Conservation (phyloP, 2,888 invertebrate genomes). For the Glaucopsyche alexis region DNA sequence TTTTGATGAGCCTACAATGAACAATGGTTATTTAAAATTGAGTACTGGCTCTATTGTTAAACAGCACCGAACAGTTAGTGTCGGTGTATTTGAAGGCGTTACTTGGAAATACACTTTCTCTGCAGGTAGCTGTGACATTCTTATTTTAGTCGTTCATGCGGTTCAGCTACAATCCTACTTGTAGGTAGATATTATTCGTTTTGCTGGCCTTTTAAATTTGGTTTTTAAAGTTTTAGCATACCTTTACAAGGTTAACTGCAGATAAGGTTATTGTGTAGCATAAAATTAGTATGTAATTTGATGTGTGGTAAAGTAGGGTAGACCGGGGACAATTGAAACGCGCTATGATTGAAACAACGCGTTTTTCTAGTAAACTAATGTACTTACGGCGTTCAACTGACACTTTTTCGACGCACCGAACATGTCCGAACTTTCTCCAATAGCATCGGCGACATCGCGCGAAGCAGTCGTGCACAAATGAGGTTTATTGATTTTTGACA, state of each 20-base stretch:
- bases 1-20: neutral
- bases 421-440: too few species aligned
- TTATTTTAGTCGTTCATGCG: conserved; percentile 6
- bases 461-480: too few species aligned
- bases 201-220: neutral
- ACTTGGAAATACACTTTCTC: conserved; percentile 72
- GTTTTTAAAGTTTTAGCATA: neutral
- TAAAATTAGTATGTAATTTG: neutral
- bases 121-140: conserved; percentile 46
- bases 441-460: too few species aligned
- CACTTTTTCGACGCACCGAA: too few species aligned
- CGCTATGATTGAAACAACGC: too few species aligned
- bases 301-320: too few species aligned
- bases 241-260: neutral
- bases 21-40: conserved; percentile 15
- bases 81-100: conserved; percentile 46
- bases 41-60: conserved; percentile 26
- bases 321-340: too few species aligned
- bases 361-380: too few species aligned
- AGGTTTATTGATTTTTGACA: too few species aligned
- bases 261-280: too few species aligned
- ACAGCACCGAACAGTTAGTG: conserved; percentile 32
- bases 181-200: neutral
- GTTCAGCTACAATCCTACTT: neutral
- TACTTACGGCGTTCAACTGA: too few species aligned